These are phyloP conservation scores for Halocynthia roretzi DNA, from an alignment of 23 tunicate species.

Conservation along the genomic window DNA sequence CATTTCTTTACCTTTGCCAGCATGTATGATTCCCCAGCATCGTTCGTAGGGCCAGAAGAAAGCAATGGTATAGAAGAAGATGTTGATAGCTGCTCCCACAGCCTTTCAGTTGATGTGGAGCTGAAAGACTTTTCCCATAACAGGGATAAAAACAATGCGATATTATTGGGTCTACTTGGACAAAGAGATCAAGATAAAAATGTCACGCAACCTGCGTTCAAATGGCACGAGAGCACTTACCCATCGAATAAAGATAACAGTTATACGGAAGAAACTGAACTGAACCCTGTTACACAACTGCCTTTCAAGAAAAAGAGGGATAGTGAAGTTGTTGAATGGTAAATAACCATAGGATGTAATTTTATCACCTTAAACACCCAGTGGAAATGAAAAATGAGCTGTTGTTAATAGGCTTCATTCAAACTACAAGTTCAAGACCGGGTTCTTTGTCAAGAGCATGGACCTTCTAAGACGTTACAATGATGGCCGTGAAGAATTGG, in stretches of 20 bases:
- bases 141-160: constrained; percentile 9
- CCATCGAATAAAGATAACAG: not conserved
- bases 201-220: not conserved
- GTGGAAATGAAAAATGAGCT: not conserved
- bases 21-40: too few species aligned
- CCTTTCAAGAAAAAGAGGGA: constrained; percentile 7
- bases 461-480: constrained; percentile 68
- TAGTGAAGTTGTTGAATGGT: constrained; percentile 38
- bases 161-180: constrained; percentile 9
- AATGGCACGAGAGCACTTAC: not conserved
- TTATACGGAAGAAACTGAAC: too few species aligned
- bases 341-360: constrained; percentile 1
- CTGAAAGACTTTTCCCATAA: not conserved
- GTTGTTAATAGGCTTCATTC: constrained; percentile 42
- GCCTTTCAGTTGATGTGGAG: too few species aligned
- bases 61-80: too few species aligned
- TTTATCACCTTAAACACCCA: not conserved
- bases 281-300: too few species aligned
- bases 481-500: constrained; percentile 35
- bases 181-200: not conserved
- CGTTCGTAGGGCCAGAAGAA: too few species aligned
- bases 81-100: too few species aligned
- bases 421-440: constrained; percentile 65
- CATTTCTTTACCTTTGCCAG: too few species aligned
- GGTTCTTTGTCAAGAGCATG: constrained; percentile 45